Conservation (phyloP, 2,888 invertebrate species). For the Epinotia ramella region DNA sequence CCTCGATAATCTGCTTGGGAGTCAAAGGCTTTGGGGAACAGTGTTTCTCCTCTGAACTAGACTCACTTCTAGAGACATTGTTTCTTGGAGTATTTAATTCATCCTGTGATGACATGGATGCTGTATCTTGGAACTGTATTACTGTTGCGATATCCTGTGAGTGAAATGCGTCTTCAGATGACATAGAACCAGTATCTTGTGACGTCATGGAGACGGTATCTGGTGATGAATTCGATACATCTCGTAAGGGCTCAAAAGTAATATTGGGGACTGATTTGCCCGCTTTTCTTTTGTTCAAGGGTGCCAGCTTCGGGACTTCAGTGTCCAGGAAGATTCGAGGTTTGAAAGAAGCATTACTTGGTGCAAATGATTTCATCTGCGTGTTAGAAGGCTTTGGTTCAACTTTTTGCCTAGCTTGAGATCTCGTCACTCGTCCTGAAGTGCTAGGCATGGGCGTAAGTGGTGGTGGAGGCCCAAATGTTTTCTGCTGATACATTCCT, state of each 20-base stretch:
- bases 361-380: constrained; percentile 77
- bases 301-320: constrained; percentile 58
- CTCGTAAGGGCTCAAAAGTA: constrained; percentile 56
- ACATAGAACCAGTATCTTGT: background rate
- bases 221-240: background rate
- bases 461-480: constrained; percentile 68
- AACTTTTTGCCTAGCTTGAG: constrained; percentile 58
- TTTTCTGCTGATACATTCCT: constrained; percentile 65
- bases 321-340: constrained; percentile 69
- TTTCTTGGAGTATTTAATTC: constrained; percentile 58
- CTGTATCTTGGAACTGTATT: no score
- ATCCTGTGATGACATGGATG: constrained; percentile 3
- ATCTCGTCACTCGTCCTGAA: constrained; percentile 72
- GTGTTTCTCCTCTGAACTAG: constrained; percentile 70
- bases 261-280: constrained; percentile 51
- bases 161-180: background rate
- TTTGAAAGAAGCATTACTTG: constrained; percentile 81
- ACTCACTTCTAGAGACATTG: constrained; percentile 70
- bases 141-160: background rate
- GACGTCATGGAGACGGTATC: background rate
- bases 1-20: constrained; percentile 64
- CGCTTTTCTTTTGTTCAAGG: constrained; percentile 52
- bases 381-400: constrained; percentile 44
- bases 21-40: constrained; percentile 70
- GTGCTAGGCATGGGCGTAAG: constrained; percentile 62